Conservation (phyloP, 2,888 invertebrate genomes). For the Psylliodes chrysocephalus region DNA sequence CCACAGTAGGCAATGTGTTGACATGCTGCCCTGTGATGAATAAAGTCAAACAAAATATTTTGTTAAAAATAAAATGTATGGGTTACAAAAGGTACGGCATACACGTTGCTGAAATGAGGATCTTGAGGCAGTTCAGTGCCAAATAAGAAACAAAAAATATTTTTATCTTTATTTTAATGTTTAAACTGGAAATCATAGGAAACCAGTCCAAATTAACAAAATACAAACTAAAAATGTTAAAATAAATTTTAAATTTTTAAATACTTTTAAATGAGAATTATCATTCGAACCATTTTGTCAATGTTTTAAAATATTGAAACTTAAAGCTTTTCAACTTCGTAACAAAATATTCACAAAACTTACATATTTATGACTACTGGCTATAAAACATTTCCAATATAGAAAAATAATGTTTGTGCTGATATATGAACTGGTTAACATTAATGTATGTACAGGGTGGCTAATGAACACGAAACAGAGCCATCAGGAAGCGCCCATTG, state of each 20-base stretch:
- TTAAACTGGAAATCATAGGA: constrained; percentile 17
- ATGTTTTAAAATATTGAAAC: neutral
- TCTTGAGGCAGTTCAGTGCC: too few relatives aligned
- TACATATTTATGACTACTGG: constrained; percentile 1
- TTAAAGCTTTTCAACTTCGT: neutral
- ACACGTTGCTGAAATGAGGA: too few relatives aligned
- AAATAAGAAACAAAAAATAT: too few relatives aligned
- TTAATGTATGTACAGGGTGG: too few relatives aligned
- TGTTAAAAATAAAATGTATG: too few relatives aligned
- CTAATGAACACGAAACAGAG: too few relatives aligned
- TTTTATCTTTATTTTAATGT: constrained; percentile 3
- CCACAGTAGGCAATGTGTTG: too few relatives aligned
- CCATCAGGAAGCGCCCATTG: too few relatives aligned
- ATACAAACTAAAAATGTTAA: constrained; percentile 5
- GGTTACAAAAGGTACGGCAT: too few relatives aligned
- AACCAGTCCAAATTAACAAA: constrained; percentile 6
- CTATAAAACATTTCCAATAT: constrained; percentile 8
- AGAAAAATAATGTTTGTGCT: constrained; percentile 28
- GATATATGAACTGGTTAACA: constrained; percentile 20
- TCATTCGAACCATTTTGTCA: neutral
- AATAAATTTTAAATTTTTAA: neutral
- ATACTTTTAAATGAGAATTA: neutral
- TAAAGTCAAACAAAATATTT: too few relatives aligned
- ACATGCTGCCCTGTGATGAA: too few relatives aligned
- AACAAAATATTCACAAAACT: constrained; percentile 12